Evolutionary conservation across 1,140 invertebrate species (phyloP).

Genomic region (Papilio aristodemus): DNA sequence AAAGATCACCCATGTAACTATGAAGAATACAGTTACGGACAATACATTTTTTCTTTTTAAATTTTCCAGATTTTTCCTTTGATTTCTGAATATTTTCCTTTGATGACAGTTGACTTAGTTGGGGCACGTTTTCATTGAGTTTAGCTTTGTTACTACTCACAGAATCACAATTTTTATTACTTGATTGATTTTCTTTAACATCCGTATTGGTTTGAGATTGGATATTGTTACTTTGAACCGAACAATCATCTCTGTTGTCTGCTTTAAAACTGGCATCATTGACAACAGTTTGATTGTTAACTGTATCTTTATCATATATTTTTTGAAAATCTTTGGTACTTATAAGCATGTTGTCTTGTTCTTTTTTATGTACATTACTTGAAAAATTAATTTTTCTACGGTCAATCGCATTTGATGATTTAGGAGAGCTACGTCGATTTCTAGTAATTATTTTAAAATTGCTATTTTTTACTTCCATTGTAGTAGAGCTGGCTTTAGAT

Average conservation of each 20-base stretch:
- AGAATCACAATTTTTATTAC: background rate
- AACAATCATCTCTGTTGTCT: background rate
- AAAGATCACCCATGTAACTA: slow-evolving; percentile 11
- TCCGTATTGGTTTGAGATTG: background rate
- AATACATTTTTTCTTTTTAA: slow-evolving; percentile 6
- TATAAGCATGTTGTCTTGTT: background rate
- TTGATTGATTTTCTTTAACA: slow-evolving; percentile 7
- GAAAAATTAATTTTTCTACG: background rate
- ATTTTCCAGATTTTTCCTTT: background rate
- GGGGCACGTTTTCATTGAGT: background rate
- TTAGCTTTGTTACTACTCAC: background rate
- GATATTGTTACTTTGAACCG: background rate
- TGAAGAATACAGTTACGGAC: slow-evolving; percentile 11
- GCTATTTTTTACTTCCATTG: background rate
- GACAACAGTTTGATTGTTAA: background rate
- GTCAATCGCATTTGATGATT: background rate
- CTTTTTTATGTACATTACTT: background rate
- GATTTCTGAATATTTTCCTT: slow-evolving; percentile 4
- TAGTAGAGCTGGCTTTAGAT: background rate
- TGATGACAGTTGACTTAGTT: background rate
- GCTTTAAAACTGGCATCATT: background rate
- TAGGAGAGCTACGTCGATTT: background rate
- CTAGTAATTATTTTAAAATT: background rate
- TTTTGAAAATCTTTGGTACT: background rate
- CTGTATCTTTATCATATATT: background rate